Evolutionary conservation across 2,797 vertebrate genomes (phyloP), one percentile per base, ranked within the genome.

Genomic region (Telmatherina bonti): DNA sequence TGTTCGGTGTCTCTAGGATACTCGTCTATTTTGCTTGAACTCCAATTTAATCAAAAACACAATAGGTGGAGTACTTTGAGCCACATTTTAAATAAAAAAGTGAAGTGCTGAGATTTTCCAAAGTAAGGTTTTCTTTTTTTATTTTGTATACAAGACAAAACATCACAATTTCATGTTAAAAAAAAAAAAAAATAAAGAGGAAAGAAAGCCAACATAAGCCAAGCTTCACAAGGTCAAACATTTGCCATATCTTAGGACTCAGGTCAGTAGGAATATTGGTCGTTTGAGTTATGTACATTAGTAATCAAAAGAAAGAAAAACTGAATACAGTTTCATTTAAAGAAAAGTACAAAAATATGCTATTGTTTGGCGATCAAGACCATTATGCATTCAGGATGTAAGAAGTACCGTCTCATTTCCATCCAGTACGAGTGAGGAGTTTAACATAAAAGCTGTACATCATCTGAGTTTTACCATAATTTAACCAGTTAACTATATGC

Each of bases 121-220:
- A 56, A 65, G 10, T 5, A 8, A 0, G 43, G 64, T 70, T 67
- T 70, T 83, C 62, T 4, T 4, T 58, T 1, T 73, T 87, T 84
- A 88, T 88, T 87, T 81, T 84, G 85, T 86, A 26, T 77, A 85
- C 83, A 90, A 79, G 59, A 82, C 36, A 70, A 45, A 84, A 35
- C 24, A 52, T 51, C 18, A 79, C 67, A 78, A 36, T 66, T 49
- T 20, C 74, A 85, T 74, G 8, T 0, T 13, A n/a, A 41, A 33
- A 41, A 33, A 78, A 69, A 67, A 72, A 78, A 7, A 22, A 10
- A 72, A 69, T n/a, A n/a, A n/a, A n/a, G n/a, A n/a, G n/a, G 54
- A 63, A 20, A 63, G 38, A 70, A 68, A 30, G 31, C 9, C 29
- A 67, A 68, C 61, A 81, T 9, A 68, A 43, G 69, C 33, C 27